These are phyloP conservation scores for Pomacea maculata DNA, from an alignment of 1,140 invertebrate genomes.

Conservation along the genomic window DNA sequence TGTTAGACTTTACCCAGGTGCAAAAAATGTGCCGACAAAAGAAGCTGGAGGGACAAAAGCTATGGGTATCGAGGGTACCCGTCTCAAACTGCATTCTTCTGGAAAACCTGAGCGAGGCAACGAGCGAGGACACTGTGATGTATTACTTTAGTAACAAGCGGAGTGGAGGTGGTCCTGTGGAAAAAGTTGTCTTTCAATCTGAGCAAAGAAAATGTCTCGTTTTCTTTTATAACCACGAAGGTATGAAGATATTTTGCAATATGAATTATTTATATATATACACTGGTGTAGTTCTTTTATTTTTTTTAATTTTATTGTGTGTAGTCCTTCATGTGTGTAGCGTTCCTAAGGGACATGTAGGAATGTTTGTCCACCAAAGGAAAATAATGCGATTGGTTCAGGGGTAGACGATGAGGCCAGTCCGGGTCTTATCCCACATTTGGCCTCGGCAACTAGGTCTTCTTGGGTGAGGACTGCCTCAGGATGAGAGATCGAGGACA, in stretches of 20 bases:
- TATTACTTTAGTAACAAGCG: constrained; percentile 43
- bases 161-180: constrained; percentile 25
- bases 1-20: constrained; percentile 25
- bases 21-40: constrained; percentile 26
- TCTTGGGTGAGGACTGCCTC: too few species aligned
- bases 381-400: too few species aligned
- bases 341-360: too few species aligned
- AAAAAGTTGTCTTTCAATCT: constrained; percentile 20
- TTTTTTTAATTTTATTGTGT: too few species aligned
- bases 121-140: constrained; percentile 28
- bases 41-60: constrained; percentile 26
- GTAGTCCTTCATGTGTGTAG: too few species aligned
- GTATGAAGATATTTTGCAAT: constrained; percentile 8
- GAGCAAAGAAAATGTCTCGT: constrained; percentile 28
- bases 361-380: too few species aligned
- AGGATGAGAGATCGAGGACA: too few species aligned
- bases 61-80: constrained; percentile 28
- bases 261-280: too few species aligned
- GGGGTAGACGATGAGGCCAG: too few species aligned
- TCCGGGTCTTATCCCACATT: too few species aligned
- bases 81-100: constrained; percentile 37
- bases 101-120: constrained; percentile 15
- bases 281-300: too few species aligned
- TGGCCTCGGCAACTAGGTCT: too few species aligned
- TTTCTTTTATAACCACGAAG: constrained; percentile 33